Conservation (phyloP, 2,797 vertebrate genomes). For the Gymnopithys bicolor region DNA sequence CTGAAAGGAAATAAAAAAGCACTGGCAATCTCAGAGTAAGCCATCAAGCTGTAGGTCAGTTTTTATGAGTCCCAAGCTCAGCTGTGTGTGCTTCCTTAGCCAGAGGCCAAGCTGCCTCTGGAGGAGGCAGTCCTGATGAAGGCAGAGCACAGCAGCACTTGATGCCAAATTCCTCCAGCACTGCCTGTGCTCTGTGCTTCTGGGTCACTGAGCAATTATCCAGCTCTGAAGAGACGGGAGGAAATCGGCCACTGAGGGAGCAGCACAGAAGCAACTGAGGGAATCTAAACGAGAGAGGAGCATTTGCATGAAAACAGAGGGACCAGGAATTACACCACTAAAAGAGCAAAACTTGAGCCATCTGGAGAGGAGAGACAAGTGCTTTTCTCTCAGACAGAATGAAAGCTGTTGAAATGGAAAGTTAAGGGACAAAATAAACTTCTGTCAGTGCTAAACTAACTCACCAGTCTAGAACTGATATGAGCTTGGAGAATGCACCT, state of each 20-base stretch:
- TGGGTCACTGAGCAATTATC: conserved; percentile 20
- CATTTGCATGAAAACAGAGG: background rate
- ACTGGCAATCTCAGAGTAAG: background rate
- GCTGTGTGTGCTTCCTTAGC: background rate
- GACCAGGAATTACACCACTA: background rate
- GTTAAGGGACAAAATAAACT: background rate
- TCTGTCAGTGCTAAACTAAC: background rate
- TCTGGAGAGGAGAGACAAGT: background rate
- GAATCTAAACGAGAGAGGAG: background rate
- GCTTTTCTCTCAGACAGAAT: background rate
- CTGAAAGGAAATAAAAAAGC: background rate
- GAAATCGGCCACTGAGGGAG: background rate
- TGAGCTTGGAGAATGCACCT: background rate
- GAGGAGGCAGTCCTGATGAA: background rate
- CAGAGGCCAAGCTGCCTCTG: background rate
- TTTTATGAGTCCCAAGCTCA: background rate
- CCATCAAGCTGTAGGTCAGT: background rate
- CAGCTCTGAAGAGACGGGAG: background rate
- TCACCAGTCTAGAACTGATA: background rate
- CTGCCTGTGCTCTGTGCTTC: conserved; percentile 11
- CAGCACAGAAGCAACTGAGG: background rate
- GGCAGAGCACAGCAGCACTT: background rate
- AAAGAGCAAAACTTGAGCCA: background rate
- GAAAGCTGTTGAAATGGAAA: background rate
- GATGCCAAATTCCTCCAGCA: background rate